Evolutionary conservation across 1,140 invertebrate species (phyloP).

Genomic region (Thaumatotibia leucotreta): DNA sequence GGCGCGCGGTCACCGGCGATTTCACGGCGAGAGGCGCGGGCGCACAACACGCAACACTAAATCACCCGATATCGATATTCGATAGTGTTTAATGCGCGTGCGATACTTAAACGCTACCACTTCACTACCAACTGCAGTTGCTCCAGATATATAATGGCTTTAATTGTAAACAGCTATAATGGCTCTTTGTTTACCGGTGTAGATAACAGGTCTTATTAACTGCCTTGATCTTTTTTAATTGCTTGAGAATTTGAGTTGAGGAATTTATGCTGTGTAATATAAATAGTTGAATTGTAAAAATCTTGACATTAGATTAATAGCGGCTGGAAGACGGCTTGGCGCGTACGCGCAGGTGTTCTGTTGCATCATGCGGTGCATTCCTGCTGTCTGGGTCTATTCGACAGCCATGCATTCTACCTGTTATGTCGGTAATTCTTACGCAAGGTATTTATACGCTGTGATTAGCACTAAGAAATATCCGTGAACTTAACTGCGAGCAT

Average conservation of each 20-base stretch:
- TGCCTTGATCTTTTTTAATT: conserved; percentile 9
- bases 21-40: conserved; percentile 22
- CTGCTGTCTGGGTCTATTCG: not conserved
- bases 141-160: conserved; percentile 6
- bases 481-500: not conserved
- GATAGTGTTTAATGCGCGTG: conserved; percentile 31
- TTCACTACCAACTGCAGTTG: not conserved
- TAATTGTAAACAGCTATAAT: conserved; percentile 8
- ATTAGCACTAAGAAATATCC: conserved; percentile 1
- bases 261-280: conserved; percentile 12
- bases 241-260: not conserved
- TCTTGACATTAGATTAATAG: conserved; percentile 56
- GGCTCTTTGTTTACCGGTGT: conserved; percentile 16
- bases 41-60: conserved; percentile 28
- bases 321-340: conserved; percentile 54
- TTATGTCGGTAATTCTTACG: conserved; percentile 3
- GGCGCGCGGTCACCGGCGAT: conserved; percentile 30
- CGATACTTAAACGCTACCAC: conserved; percentile 22
- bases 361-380: conserved; percentile 53
- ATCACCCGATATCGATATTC: conserved; percentile 37
- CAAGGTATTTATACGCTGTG: not conserved
- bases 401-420: conserved; percentile 1
- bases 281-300: conserved; percentile 38
- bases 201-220: conserved; percentile 1
- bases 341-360: conserved; percentile 53